Evolutionary conservation across 2,888 invertebrate species (phyloP).

Genomic region (Lamellibrachia columna): DNA sequence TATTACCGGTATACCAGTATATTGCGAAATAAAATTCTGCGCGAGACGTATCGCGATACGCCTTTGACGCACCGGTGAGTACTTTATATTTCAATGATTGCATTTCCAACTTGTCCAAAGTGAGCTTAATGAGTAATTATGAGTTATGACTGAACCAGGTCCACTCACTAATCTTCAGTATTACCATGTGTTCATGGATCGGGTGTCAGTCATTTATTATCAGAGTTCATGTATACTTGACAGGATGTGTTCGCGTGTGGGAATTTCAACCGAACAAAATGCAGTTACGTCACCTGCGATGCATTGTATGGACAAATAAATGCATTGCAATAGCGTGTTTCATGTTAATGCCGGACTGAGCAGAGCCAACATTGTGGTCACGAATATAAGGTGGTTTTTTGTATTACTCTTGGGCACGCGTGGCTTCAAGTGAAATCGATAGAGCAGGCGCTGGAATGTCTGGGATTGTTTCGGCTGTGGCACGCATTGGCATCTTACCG

Average conservation of each 20-base stretch:
- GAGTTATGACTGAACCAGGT: too few relatives aligned
- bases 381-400: background rate
- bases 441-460: background rate
- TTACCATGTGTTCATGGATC: too few relatives aligned
- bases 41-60: too few relatives aligned
- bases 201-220: background rate
- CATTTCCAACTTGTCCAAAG: too few relatives aligned
- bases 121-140: too few relatives aligned
- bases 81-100: too few relatives aligned
- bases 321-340: background rate
- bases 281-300: background rate
- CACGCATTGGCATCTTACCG: background rate
- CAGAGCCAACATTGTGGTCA: background rate
- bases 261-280: background rate
- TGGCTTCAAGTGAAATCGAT: conserved; percentile 4
- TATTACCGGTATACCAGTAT: background rate
- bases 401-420: background rate
- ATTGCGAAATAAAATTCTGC: too few relatives aligned
- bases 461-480: background rate
- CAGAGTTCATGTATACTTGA: background rate
- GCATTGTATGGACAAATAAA: background rate
- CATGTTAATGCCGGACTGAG: background rate
- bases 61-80: too few relatives aligned
- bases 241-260: background rate
- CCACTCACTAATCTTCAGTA: too few relatives aligned